Evolutionary conservation across 2,888 invertebrate species (phyloP), one percentile per base, ranked within the genome.

Genomic region (Drosophila acutilabella): DNA sequence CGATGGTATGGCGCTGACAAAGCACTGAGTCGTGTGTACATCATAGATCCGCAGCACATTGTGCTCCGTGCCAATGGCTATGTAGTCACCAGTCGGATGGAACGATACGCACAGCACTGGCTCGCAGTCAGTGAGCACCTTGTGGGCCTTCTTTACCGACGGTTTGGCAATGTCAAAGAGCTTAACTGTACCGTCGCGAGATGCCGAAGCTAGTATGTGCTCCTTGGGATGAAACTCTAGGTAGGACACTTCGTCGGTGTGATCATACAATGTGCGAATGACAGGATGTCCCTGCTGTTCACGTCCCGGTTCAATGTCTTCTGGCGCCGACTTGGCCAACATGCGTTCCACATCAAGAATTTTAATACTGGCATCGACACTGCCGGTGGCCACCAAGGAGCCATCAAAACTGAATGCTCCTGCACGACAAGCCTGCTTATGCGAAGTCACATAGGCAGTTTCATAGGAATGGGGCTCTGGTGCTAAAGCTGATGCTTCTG

Each of bases 261-360:
- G 99, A 93, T 99, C 99, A 90, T 87, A 95, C 74, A 99, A 93
- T 0, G 99, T 99, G 71, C 99, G 94, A 80, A 99, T 99, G 40
- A 99, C 99, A 0, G 99, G 99, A 93, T 99, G 99, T 0, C 98
- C 98, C 78, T 98, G 97, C 64, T 96, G 97, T 82, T 97, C 96
- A 78, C 97, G 94, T 0, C 96, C 96, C 0, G 96, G 95, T 60
- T 96, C 96, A 90, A 96, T 95, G 88, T 96, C 97, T 84, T 97
- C 97, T 0, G 97, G 98, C 0, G 98, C 97, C n/a, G 98, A 98
- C 92, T 99, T 99, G 0, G 99, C 98, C 89, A 99, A 93, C 98
- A 99, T 99, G 70, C 99, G 95, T 89, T 99, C 99, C n/a, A 99
- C 99, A 90, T 99, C 99, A 71, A 99, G 93, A 87, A 99, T 98